phyloP scores from a whole-genome alignment of 2,797 vertebrate genomes.

The Poeciliopsis turneri region DNA sequence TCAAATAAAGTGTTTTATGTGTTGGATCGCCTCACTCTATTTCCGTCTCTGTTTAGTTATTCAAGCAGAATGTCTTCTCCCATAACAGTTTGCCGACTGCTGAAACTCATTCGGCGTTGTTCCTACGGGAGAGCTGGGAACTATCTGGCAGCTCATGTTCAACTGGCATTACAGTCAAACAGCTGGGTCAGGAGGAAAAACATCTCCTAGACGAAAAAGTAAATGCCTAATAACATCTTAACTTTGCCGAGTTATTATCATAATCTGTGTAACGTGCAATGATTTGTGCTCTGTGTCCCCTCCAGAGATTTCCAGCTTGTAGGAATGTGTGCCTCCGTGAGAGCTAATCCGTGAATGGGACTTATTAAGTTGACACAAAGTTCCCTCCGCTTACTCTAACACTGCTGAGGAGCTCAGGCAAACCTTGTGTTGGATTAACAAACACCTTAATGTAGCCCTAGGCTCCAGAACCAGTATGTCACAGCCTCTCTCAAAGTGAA shows the following conservation, averaged over 20 bases:
- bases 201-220: slow-evolving; percentile 37
- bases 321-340: slow-evolving; percentile 32
- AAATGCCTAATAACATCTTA: slow-evolving; percentile 25
- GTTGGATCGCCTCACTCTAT: slow-evolving; percentile 25
- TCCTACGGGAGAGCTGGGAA: slow-evolving; percentile 12
- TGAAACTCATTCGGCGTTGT: slow-evolving; percentile 24
- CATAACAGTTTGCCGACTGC: slow-evolving; percentile 23
- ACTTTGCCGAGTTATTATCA: slow-evolving; percentile 41
- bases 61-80: slow-evolving; percentile 15
- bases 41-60: slow-evolving; percentile 31
- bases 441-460: slow-evolving; percentile 31
- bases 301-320: slow-evolving; percentile 34
- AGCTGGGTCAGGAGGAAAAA: slow-evolving; percentile 15
- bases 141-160: slow-evolving; percentile 22
- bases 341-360: slow-evolving; percentile 51
- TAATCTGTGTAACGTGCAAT: slow-evolving; percentile 34
- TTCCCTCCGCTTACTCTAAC: slow-evolving; percentile 31
- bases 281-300: slow-evolving; percentile 23
- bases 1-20: slow-evolving; percentile 10
- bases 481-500: slow-evolving; percentile 7
- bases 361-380: slow-evolving; percentile 44
- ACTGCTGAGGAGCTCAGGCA: slow-evolving; percentile 29
- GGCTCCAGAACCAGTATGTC: slow-evolving; percentile 18
- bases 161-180: slow-evolving; percentile 26
- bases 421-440: slow-evolving; percentile 44